Evolutionary conservation across 2,113 vertebrate genomes (phyloP).

Genomic region (Pseudois nayaur): DNA sequence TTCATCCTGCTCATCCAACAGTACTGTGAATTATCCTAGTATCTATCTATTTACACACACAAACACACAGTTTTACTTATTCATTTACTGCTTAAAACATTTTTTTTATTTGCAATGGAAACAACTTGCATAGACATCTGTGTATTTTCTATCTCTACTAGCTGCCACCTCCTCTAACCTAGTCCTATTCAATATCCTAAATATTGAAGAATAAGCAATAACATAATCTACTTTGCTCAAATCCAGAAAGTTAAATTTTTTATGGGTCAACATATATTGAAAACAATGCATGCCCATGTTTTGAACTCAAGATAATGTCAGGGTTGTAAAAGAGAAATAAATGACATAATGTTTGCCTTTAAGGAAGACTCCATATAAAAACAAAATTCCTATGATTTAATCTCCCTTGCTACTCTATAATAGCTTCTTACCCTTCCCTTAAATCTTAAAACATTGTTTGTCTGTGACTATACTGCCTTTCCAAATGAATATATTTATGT

Average conservation of each 20-base stretch:
- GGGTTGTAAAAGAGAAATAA: not conserved
- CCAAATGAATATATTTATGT: not conserved
- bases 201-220: not conserved
- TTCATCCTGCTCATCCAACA: not conserved
- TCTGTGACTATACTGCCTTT: not conserved
- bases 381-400: not conserved
- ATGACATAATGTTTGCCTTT: not conserved
- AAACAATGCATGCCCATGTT: not conserved
- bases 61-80: not conserved
- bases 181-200: not conserved
- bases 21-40: not conserved
- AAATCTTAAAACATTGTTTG: constrained; percentile 21
- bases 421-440: not conserved
- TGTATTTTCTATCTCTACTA: not conserved
- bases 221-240: not conserved
- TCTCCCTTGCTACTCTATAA: not conserved
- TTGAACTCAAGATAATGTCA: not conserved
- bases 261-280: not conserved
- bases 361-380: not conserved
- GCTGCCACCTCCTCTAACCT: not conserved
- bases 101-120: not conserved
- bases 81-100: not conserved
- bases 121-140: not conserved
- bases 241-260: not conserved
- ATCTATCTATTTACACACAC: not conserved